Evolutionary conservation across 37 sponge, comb jelly and placozoan species (phyloP), one percentile per base, ranked within the genome.

Genomic region (Hexactinellida sp.): DNA sequence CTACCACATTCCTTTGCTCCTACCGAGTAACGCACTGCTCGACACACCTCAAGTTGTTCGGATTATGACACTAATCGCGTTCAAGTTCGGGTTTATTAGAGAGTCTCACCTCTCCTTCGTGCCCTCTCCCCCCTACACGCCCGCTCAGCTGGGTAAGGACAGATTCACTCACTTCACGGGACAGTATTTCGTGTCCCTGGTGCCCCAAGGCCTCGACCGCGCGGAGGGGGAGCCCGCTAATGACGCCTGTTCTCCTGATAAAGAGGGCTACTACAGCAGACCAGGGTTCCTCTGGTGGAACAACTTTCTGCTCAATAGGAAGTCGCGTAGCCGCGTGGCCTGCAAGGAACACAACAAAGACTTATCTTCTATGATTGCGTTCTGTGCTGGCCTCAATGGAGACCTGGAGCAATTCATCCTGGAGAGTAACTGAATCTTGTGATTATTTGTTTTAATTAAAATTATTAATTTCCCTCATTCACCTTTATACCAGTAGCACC

Each of bases 81-180:
- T 63, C 76, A 63, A n/a, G 34, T 63, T 63, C 34, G 76, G 76
- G 3, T 63, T 63, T 23, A 63, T 63, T 7, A 63, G 13, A n/a
- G 76, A 63, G 34, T 63, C 76, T 25, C 30, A 25, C 34, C 76
- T 63, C 28, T 63, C 32, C 34, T 25, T 21, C 21, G 25, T 63
- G 34, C 76, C 76, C 3, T n/a, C 76, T n/a, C 76, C 76, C 30
- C 76, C 28, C 30, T 10, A 25, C 34, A 63, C 76, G 13, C 76
- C 76, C 34, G 3, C 76, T 63, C 76, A 63, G 34, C 76, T 63
- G 13, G 19, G 30, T 10, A 63, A n/a, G 76, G 76, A 63, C 76
- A 63, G 76, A 63, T 63, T 63, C 76, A 63, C 76, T 21, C 76
- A 63, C 34, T 63, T 25, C 76, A 63, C 76, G 34, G 76, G 76